Base-by-base conservation (phyloP, 2,888 invertebrate species). In the Cabera pusaria region DNA sequence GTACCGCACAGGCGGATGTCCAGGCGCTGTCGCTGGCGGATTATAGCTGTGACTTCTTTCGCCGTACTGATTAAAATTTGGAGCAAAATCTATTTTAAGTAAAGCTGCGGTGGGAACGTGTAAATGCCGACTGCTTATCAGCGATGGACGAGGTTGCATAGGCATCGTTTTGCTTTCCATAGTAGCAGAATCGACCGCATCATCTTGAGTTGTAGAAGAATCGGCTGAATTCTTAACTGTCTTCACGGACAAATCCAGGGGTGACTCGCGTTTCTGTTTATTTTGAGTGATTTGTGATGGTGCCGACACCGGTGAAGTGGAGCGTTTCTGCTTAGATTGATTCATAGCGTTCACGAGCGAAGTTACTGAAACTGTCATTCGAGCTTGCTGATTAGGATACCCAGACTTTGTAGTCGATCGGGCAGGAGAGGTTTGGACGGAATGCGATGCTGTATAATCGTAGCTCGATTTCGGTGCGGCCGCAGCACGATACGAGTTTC, bases 221-320 rank as follows among this genome's bases (percentile, higher is more conserved):
- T 97, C 96, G 0, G 97, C 96, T 2, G 96, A 94, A 29, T 96
- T 96, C 69, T 96, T 93, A 0, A 97, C 93, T 1, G 96, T 97
- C 74, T 97, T 96, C 24, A 97, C 95, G 0, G 97, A 97, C 32
- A 97, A 88, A 81, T 97, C 97, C 42, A 97, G 80, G 0, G 96
- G 97, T 5, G 95, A 96, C 73, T 95, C 95, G 18, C 93, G 90
- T 71, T 93, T 94, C 42, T 86, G 84, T 60, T 86, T 87, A 23
- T 74, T 76, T 56, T 76, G 80, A 52, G 72, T 71, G 6, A 76
- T 71, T 38, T 74, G 51, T 17, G 76, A 57, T 2, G 79, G 72
- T 17, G 76, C 56, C 3, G 79, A 72, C 5, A 75, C 75, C 7
- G 82, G 95, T 38, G 96, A 78, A 0, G 96, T 95, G 1, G 95